Conservation (phyloP, 2,113 vertebrate genomes). For the Spermophilus dauricus region DNA sequence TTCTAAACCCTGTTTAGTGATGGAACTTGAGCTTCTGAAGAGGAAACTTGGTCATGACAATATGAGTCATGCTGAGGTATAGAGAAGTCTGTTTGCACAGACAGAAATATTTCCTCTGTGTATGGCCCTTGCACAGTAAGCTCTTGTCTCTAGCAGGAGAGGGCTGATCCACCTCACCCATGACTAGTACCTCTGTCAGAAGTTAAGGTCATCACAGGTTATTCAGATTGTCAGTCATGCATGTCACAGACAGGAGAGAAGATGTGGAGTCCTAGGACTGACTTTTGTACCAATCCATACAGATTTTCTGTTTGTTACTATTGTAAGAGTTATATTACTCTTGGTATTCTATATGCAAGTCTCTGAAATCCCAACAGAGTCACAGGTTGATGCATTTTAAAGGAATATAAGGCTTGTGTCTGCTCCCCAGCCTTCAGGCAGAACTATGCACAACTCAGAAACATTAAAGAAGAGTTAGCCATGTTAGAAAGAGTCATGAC, state of each 20-base stretch:
- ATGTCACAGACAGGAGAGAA: background rate
- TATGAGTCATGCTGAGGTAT: too few species aligned
- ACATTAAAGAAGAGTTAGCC: accelerated
- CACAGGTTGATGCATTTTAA: background rate
- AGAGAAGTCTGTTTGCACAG: background rate
- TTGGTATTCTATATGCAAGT: background rate
- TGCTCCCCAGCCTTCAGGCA: background rate
- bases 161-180: background rate
- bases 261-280: background rate
- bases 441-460: background rate
- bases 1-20: background rate
- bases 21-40: background rate
- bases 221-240: accelerated
- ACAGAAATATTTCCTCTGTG: background rate
- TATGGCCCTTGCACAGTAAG: background rate
- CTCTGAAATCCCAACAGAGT: background rate
- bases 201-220: too few species aligned
- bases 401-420: background rate
- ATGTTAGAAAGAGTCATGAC: background rate
- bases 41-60: background rate
- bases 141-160: background rate
- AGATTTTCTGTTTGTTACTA: background rate
- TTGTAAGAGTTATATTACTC: background rate
- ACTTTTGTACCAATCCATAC: background rate
- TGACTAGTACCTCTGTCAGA: background rate